Conservation (phyloP, 2,113 vertebrate genomes). For the Heterochromis multidens region DNA sequence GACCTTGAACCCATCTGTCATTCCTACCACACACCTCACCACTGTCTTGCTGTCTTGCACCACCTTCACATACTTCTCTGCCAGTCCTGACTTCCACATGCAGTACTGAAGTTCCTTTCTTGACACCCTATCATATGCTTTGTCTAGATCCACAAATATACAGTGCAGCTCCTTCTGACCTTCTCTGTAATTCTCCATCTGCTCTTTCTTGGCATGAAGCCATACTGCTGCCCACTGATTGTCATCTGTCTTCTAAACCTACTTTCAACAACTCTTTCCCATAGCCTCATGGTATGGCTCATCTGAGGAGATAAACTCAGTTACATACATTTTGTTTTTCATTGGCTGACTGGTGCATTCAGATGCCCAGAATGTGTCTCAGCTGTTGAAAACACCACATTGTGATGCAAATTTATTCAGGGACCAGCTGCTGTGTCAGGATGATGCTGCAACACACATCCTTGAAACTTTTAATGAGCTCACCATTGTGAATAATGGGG, state of each 20-base stretch:
- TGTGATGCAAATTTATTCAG: conserved; percentile 68
- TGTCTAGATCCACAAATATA: not conserved
- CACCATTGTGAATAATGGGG: conserved; percentile 34
- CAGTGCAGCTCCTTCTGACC: fast-evolving
- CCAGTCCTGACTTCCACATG: not conserved
- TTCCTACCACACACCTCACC: not conserved
- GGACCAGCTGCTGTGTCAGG: conserved; percentile 64
- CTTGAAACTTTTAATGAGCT: conserved; percentile 67
- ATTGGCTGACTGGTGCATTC: conserved; percentile 25
- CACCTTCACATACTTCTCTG: not conserved
- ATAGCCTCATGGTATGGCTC: not conserved
- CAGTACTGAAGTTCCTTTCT: not conserved
- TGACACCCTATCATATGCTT: not conserved
- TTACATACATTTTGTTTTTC: not conserved
- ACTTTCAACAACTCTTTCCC: not conserved
- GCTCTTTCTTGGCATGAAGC: not conserved
- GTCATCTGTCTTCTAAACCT: not conserved
- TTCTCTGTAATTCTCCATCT: not conserved
- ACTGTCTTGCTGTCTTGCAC: not conserved
- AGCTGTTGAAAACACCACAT: conserved; percentile 33
- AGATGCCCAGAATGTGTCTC: conserved; percentile 26
- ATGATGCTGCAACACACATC: conserved; percentile 60
- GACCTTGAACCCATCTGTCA: not conserved
- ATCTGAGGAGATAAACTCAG: not conserved
- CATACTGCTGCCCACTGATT: not conserved